These are phyloP conservation scores for Synergus itoensis DNA, from an alignment of 2,888 invertebrate species.

Conservation along the genomic window DNA sequence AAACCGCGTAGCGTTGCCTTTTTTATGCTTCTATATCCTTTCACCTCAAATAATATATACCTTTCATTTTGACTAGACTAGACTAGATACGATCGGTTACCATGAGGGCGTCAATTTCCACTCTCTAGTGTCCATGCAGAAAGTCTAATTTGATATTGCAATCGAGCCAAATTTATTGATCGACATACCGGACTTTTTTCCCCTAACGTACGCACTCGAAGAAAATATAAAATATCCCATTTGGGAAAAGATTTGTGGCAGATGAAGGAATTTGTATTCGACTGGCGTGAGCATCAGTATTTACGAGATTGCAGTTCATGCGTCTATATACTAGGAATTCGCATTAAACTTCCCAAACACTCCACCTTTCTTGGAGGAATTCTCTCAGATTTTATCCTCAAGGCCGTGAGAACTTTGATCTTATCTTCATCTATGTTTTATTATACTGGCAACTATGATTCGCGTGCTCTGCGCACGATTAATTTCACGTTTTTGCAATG, in stretches of 20 bases:
- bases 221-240: not conserved
- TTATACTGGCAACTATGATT: no score
- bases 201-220: not conserved
- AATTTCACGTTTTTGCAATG: no score
- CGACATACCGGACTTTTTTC: not conserved
- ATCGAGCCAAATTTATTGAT: not conserved
- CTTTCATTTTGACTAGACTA: not conserved
- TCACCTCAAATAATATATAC: slow-evolving; percentile 12
- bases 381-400: not conserved
- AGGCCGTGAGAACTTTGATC: not conserved
- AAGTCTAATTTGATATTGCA: not conserved
- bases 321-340: slow-evolving; percentile 8
- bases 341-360: slow-evolving; percentile 9
- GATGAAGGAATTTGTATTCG: slow-evolving; percentile 20
- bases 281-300: not conserved
- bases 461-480: no score
- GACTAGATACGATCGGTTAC: no score
- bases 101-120: no score
- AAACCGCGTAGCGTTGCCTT: not conserved
- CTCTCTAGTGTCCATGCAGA: no score
- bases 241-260: slow-evolving; percentile 5
- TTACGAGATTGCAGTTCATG: slow-evolving; percentile 12
- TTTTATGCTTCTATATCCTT: slow-evolving; percentile 20
- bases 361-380: not conserved
- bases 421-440: not conserved